Base-by-base conservation (phyloP, 2,113 vertebrate species). In the Aptenodytes patagonicus region DNA sequence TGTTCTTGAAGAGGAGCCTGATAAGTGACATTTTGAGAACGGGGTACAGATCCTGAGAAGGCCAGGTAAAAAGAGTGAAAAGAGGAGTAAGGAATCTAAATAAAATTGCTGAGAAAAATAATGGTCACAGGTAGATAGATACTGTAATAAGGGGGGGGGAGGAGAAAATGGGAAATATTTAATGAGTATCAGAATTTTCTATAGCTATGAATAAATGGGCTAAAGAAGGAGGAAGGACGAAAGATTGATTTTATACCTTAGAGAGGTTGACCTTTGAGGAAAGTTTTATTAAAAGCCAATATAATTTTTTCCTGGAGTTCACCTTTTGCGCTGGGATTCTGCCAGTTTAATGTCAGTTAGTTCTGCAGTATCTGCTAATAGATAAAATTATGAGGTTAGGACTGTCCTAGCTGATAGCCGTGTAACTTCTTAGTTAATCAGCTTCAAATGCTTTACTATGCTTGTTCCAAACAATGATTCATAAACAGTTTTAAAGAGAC, bases 281-380 rank as follows among this genome's bases (percentile, higher is more conserved):
- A 89, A 70, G 44, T 94, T 93, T 85, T 95, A 90, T 91, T 93
- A 97, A 96, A 96, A 95, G 92, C 55, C 81, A 77, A 47, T 94
- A 66, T 62, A 76, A 3, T 62, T 97, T 95, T 90, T 89, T 83
- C 75, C 93, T 93, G 5, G 16, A 87, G 57, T 89, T 95, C 62
- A 82, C 91, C 84, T 96, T 93, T 93, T 91, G 38, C 0, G 1
- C 62, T 89, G 93, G 77, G 73, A 62, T 61, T 29, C 65, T 97
- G 91, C 78, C 89, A 95, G 70, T 58, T 89, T 85, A 42, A 49
- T 76, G 91, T 89, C 84, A 70, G 78, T 34, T 81, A 38, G 64
- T 79, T 94, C 62, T 14, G 3, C 73, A 61, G 40, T 69, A 80
- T 36, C 87, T 85, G 40, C 84, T 94, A 78, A 82, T 17, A 79